phyloP scores from a whole-genome alignment of 1,140 invertebrate genomes.

The Drosophila parvula region DNA sequence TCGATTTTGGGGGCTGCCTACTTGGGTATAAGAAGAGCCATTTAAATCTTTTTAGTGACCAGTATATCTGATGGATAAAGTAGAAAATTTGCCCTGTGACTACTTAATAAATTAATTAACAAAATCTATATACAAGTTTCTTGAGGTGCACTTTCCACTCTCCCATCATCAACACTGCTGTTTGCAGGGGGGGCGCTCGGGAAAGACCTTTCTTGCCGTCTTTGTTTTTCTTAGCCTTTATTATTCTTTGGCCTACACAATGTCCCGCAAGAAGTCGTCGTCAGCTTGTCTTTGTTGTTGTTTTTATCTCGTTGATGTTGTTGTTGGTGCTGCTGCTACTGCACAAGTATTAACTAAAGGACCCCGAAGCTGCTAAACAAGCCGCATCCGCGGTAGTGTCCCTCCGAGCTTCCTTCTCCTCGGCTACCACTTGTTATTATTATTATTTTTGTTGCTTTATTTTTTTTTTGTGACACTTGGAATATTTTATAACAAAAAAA shows the following conservation, averaged over 20 bases:
- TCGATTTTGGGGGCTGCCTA: background rate
- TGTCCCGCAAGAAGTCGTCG: conserved; percentile 71
- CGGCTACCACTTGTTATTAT: conserved; percentile 41
- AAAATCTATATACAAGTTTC: background rate
- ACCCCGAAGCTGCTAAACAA: conserved; percentile 52
- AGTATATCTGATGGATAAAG: background rate
- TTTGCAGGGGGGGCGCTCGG: background rate
- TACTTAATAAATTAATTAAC: background rate
- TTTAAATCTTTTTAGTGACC: background rate
- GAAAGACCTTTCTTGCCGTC: conserved; percentile 26
- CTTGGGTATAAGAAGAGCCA: background rate
- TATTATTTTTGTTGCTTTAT: conserved; percentile 67
- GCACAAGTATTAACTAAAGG: conserved; percentile 52
- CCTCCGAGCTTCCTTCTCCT: background rate
- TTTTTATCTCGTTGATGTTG: conserved; percentile 14
- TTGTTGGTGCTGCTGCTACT: conserved; percentile 35
- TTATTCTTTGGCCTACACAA: conserved; percentile 70
- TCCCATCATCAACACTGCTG: conserved; percentile 33
- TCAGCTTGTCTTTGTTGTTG: conserved; percentile 23
- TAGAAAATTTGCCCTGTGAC: fast-evolving
- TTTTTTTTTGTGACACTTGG: conserved; percentile 69
- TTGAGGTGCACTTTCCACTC: conserved; percentile 20
- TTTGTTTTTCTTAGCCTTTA: conserved; percentile 52
- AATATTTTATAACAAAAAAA: conserved; percentile 82
- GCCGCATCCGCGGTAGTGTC: conserved; percentile 34